Conservation (phyloP, 2,113 vertebrate genomes). For the Cyphomyrus discorhynchus region DNA sequence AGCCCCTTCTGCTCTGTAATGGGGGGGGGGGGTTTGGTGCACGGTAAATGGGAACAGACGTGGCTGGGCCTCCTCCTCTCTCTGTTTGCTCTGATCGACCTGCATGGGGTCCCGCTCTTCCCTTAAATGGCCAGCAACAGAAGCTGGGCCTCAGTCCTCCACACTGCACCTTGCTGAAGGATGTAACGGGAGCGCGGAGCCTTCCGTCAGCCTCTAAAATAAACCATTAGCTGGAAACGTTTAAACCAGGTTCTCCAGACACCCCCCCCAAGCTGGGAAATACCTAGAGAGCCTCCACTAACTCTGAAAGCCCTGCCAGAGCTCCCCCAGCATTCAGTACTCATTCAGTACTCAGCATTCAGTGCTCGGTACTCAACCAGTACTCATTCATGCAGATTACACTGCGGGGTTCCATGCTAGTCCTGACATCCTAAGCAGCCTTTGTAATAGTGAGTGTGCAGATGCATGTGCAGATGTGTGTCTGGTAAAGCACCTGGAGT, state of each 20-base stretch:
- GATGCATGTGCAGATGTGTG: background rate
- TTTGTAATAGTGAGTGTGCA: background rate
- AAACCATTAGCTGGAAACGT: conserved; percentile 5
- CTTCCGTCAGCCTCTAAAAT: conserved; percentile 14
- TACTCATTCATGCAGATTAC: background rate
- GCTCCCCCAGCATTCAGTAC: background rate
- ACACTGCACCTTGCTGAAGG: background rate
- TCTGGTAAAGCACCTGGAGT: background rate
- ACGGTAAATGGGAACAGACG: background rate
- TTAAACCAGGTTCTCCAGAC: background rate
- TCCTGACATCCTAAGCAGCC: background rate
- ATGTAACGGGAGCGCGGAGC: background rate
- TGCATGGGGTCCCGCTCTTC: background rate
- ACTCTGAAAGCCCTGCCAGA: background rate
- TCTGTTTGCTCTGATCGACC: background rate
- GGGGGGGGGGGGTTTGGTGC: background rate
- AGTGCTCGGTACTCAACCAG: background rate
- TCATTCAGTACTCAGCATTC: background rate
- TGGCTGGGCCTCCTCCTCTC: background rate
- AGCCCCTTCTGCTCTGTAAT: background rate
- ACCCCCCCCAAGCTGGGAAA: background rate
- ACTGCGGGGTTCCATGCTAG: background rate
- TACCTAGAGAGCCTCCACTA: background rate
- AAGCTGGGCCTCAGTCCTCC: background rate
- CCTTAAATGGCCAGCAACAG: conserved; percentile 13